Base-by-base conservation (phyloP, 2,888 invertebrate species). In the Caenorhabditis sp. region DNA sequence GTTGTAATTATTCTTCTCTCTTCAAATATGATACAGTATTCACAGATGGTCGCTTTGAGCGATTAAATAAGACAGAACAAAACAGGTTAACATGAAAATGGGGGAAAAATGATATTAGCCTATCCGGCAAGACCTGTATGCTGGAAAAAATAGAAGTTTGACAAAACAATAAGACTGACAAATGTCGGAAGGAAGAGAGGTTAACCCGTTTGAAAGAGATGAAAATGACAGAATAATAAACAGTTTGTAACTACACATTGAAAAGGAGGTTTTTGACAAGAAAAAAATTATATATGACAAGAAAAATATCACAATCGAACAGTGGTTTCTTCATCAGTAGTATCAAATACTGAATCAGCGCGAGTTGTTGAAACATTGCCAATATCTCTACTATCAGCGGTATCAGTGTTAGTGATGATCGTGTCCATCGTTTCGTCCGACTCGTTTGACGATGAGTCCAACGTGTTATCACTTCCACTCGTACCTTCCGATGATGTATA, bases 121-220 rank as follows among this genome's bases (percentile, higher is more conserved):
- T 17, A 17, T 10, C 17, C 17, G 43, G 43, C 43, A 43, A 43
- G 43, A 43, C 43, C 43, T 43, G 43, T 43, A 43, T 12, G 43
- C n/a, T n/a, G n/a, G n/a, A n/a, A n/a, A n/a, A n/a, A 12, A 17
- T 12, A 43, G 2, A 43, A 43, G 14, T 43, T 17, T 43, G 43
- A 17, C 26, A 26, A 58, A 65, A 58, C 51, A 37, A 27, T 65
- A 31, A 58, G 64, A 31, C 36, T 57, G 58, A 58, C 64, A 51
- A 31, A 12, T 43, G 6, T 17, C 3, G 3, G 12, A 14, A 17
- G 43, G 43, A 43, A 43, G 12, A 8, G 36, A 36, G 36, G 5
- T 36, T 3, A 17, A 43, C 43, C 43, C 43, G 43, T 43, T 17
- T 17, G 43, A 43, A 10, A 43, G 43, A 43, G 43, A 43, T 43